A percentile compares a stretch with the other conserved stretches of the same genome.
These are phyloP conservation scores for Saturnia pavonia DNA, from an alignment of 2,888 invertebrate genomes.

Conservation along the genomic window DNA sequence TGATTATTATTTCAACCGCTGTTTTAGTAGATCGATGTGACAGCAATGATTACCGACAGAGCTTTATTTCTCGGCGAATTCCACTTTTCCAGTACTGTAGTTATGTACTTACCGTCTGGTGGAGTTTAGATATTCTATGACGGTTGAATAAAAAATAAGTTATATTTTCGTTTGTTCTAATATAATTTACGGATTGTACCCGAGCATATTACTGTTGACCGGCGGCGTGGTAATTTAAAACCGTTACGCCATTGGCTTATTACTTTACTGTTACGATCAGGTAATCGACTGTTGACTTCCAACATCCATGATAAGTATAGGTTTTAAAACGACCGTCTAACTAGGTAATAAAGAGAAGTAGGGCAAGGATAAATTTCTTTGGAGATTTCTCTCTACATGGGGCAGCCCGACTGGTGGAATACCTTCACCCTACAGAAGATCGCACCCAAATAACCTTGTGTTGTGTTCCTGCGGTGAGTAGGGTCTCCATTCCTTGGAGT, in stretches of 20 bases:
- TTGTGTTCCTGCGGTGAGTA: too few relatives aligned
- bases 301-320: not conserved
- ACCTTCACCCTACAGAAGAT: too few relatives aligned
- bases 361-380: too few relatives aligned
- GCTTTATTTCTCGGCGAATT: not conserved
- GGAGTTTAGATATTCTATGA: not conserved
- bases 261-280: not conserved
- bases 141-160: not conserved
- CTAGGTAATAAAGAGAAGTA: not conserved
- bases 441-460: too few relatives aligned
- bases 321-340: not conserved
- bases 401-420: too few relatives aligned
- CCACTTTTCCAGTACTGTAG: not conserved
- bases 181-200: not conserved
- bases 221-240: not conserved
- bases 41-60: not conserved
- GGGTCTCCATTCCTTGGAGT: too few relatives aligned
- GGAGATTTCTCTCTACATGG: too few relatives aligned
- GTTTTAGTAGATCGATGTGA: too few relatives aligned
- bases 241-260: not conserved
- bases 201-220: constrained; percentile 4
- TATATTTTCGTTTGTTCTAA: not conserved
- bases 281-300: not conserved
- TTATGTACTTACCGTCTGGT: not conserved
- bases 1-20: too few relatives aligned